Conservation (phyloP, 35 echinoderm and acorn worm genomes). For the Apostichopus parvimensis region DNA sequence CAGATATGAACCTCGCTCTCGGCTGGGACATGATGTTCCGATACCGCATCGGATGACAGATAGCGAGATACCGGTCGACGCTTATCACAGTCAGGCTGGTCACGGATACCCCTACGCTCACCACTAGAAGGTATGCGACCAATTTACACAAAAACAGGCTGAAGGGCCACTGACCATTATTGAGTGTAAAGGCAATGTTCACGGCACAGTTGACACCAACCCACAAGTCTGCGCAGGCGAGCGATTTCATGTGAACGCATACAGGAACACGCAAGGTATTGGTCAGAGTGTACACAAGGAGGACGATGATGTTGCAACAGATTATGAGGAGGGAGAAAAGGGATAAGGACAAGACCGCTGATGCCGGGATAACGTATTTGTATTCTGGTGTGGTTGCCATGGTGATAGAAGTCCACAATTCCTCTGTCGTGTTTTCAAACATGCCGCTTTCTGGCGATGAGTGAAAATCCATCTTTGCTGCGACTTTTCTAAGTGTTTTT, state of each 20-base stretch:
- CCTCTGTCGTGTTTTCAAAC: neutral
- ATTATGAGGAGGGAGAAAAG: slow-evolving; percentile 69
- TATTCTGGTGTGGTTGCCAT: neutral
- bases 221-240: slow-evolving; percentile 72
- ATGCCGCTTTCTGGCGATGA: neutral
- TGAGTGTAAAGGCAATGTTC: slow-evolving; percentile 57
- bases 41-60: slow-evolving; percentile 68
- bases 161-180: slow-evolving; percentile 57
- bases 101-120: slow-evolving; percentile 65
- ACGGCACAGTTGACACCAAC: slow-evolving; percentile 66
- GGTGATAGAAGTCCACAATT: neutral
- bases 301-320: slow-evolving; percentile 58
- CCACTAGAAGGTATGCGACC: slow-evolving; percentile 54
- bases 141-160: slow-evolving; percentile 59
- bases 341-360: slow-evolving; percentile 30
- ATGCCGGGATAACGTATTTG: slow-evolving; percentile 26
- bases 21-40: slow-evolving; percentile 50
- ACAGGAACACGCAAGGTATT: slow-evolving; percentile 55
- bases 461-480: neutral
- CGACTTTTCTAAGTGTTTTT: no score
- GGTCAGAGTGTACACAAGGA: slow-evolving; percentile 59
- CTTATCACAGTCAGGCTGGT: slow-evolving; percentile 66
- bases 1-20: slow-evolving; percentile 37
- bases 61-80: slow-evolving; percentile 76
- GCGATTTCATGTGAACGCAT: slow-evolving; percentile 71